phyloP scores from a whole-genome alignment of 2,797 vertebrate genomes.

The Hapalemur alaotrensis region DNA sequence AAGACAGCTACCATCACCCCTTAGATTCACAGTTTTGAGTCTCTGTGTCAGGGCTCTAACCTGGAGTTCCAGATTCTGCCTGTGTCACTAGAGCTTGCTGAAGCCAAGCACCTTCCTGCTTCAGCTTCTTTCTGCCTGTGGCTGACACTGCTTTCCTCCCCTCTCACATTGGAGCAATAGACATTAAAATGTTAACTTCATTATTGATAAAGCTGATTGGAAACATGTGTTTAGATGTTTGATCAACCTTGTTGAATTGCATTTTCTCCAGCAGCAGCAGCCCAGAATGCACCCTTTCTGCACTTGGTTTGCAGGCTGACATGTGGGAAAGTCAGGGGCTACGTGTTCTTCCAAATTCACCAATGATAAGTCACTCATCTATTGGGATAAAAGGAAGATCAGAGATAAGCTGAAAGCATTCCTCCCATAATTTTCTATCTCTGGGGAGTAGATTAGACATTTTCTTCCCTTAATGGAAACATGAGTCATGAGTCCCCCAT shows the following conservation, averaged over 20 bases:
- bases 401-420: conserved; percentile 7
- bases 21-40: neutral
- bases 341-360: neutral
- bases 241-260: neutral
- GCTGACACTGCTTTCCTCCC: neutral
- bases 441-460: neutral
- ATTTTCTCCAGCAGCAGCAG: neutral
- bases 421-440: conserved; percentile 24
- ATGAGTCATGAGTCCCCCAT: neutral
- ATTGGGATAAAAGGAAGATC: neutral
- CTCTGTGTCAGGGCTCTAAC: neutral
- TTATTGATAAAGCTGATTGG: neutral
- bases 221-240: neutral
- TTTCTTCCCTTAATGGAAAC: conserved; percentile 7
- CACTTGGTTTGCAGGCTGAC: neutral
- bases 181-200: neutral
- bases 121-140: neutral
- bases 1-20: neutral
- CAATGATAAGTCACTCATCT: neutral
- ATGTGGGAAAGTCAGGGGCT: neutral
- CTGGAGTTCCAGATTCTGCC: neutral
- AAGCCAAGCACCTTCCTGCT: neutral
- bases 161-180: neutral
- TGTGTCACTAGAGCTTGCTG: neutral
- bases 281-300: neutral